Conservation (phyloP, 2,888 invertebrate genomes). For the Piscicola geometra region DNA sequence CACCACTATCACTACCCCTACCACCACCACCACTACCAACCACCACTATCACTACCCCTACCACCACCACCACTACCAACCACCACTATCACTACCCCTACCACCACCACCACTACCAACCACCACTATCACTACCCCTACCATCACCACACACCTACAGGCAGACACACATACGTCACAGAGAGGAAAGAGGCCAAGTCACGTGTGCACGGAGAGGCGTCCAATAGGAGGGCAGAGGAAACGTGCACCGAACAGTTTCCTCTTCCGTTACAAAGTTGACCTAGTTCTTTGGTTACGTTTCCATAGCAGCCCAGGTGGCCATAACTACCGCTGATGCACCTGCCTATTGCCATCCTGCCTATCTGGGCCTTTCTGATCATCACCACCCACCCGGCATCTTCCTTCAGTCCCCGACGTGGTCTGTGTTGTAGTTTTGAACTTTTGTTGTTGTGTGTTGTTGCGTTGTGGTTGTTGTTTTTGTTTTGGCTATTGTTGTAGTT, state of each 20-base stretch:
- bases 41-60: no score
- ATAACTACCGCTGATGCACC: conserved; percentile 18
- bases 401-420: no score
- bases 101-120: no score
- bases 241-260: conserved; percentile 20
- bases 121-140: no score
- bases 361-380: background rate
- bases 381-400: background rate
- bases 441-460: no score
- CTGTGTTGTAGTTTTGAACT: no score
- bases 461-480: no score
- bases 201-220: background rate
- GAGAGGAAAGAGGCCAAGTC: conserved; percentile 21
- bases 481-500: no score
- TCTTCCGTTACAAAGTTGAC: conserved; percentile 4
- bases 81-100: no score
- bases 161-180: conserved; percentile 22
- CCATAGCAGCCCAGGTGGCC: conserved; percentile 26
- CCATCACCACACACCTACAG: conserved; percentile 19
- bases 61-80: no score
- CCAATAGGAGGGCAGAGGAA: background rate
- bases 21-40: no score
- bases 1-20: no score
- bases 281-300: conserved; percentile 17
- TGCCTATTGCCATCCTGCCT: conserved; percentile 10